Evolutionary conservation across 2,113 vertebrate species (phyloP), one percentile per base, ranked within the genome.

Genomic region (Carassius gibelio): DNA sequence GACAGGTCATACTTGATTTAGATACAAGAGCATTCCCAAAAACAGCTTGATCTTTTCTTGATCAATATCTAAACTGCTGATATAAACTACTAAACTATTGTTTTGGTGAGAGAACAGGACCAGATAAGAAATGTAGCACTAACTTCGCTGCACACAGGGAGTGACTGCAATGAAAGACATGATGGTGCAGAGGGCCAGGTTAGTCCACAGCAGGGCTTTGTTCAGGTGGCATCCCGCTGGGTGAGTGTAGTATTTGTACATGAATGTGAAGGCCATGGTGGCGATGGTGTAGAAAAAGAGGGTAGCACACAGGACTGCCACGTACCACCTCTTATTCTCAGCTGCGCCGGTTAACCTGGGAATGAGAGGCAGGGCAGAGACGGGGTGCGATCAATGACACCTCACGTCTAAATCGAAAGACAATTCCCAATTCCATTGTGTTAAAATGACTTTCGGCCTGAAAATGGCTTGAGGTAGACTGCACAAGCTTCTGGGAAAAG

Each of bases 161-260:
- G 95, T 92, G 88, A 97, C 85, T 38, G 97, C 97, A 75, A 97
- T 93, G 92, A 97, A 94, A 88, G 97, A 97, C 94, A 98, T 92
- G 92, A 97, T 88, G 81, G 94, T 94, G 8, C 98, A 99, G 82
- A 98, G 96, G 42, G 91, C 93, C 91, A 97, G 94, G 79, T 98
- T 96, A 89, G 95, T 52, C 84, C 95, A 86, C 14, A 98, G 96
- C 88, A 99, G 94, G 0, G 80, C 94, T 89, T 96, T 98, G 94
- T 97, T 99, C 92, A 98, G 95, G 38, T 92, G 89, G 92, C 97
- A 98, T 89, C 95, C 96, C 0, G 93, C 94, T 0, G 97, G 96
- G 88, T 97, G 96, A 0, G 96, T 98, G 94, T 98, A 98, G 90
- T 94, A 95, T 83, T 92, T 94, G 92, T 96, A 97, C 92, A 98